Base-by-base conservation (phyloP, 2,797 vertebrate genomes). In the Mionectes olivaceus region DNA sequence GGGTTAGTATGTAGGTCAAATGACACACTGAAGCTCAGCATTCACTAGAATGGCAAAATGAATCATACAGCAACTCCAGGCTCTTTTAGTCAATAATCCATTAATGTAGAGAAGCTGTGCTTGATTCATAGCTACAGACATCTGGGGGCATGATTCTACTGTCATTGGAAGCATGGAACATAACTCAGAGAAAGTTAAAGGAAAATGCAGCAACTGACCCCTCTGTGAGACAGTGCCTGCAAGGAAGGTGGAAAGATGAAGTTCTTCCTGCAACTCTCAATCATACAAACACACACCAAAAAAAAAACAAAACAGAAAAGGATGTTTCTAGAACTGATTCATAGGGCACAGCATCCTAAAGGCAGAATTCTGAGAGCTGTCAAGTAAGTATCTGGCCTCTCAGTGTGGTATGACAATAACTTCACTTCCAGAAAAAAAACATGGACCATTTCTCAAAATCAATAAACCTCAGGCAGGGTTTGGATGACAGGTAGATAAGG, bases 1-100 rank as follows among this genome's bases (percentile, higher is more conserved):
- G 93, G 87, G 90, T 97, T 94, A 88, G 92, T 71, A 91, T 65
- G 39, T 93, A 94, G 95, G 88, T 90, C 83, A 92, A 60, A 93
- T 46, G 79, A 92, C 86, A 89, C 27, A 22, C 53, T 30, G 56
- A 73, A 84, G 53, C 59, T 94, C 74, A 56, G 43, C 3, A 6
- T 80, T 88, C 93, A 83, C 41, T 83, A 73, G 77, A 93, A 74
- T 15, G 30, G 88, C 77, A 93, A 95, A 96, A 96, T 85, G 56
- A 89, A 93, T 94, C 94, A 74, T 84, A 75, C 11, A 70, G 59
- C 30, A 91, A 65, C 50, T 90, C 89, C 37, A 70, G 91, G 55
- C 67, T 81, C 52, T 83, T 88, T 70, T 71, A 88, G 85, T 95
- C 93, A 69, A 95, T 93, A 95, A 87, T 59, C 83, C 73, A 77